A percentile compares a stretch with the other conserved stretches of the same genome.
phyloP scores from a whole-genome alignment of 2,797 vertebrate genomes.

The Otolemur crassicaudatus region DNA sequence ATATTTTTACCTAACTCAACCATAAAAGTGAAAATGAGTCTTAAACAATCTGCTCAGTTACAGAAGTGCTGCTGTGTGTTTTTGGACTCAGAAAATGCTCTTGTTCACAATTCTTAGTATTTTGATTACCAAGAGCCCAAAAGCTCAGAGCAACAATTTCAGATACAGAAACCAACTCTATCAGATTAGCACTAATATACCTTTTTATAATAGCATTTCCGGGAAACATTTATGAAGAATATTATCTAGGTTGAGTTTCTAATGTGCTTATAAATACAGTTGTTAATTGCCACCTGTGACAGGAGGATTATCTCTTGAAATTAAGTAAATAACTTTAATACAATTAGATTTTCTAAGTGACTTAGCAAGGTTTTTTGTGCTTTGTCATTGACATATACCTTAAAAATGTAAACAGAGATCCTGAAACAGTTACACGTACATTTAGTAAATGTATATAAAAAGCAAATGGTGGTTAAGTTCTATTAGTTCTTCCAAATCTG shows the following conservation, averaged over 20 bases:
- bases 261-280: slow-evolving; percentile 70
- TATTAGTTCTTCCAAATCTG: not conserved
- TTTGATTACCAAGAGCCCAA: slow-evolving; percentile 80
- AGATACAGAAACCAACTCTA: slow-evolving; percentile 80
- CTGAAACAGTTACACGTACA: slow-evolving; percentile 15
- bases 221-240: slow-evolving; percentile 43
- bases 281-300: slow-evolving; percentile 84
- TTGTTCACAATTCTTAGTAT: not conserved
- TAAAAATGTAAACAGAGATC: slow-evolving; percentile 62
- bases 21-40: not conserved
- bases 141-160: slow-evolving; percentile 82
- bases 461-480: not conserved
- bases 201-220: slow-evolving; percentile 82
- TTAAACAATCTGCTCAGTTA: not conserved
- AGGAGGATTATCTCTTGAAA: slow-evolving; percentile 82
- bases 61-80: slow-evolving; percentile 58
- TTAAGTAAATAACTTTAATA: slow-evolving; percentile 81
- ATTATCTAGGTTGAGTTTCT: slow-evolving; percentile 60
- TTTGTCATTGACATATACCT: slow-evolving; percentile 75
- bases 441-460: slow-evolving; percentile 19
- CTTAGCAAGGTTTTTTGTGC: slow-evolving; percentile 67
- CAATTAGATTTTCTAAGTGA: slow-evolving; percentile 79
- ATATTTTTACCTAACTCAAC: not conserved
- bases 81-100: not conserved
- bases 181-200: slow-evolving; percentile 79